Base-by-base conservation (phyloP, 2,113 vertebrate species). In the Poecilia latipinna region DNA sequence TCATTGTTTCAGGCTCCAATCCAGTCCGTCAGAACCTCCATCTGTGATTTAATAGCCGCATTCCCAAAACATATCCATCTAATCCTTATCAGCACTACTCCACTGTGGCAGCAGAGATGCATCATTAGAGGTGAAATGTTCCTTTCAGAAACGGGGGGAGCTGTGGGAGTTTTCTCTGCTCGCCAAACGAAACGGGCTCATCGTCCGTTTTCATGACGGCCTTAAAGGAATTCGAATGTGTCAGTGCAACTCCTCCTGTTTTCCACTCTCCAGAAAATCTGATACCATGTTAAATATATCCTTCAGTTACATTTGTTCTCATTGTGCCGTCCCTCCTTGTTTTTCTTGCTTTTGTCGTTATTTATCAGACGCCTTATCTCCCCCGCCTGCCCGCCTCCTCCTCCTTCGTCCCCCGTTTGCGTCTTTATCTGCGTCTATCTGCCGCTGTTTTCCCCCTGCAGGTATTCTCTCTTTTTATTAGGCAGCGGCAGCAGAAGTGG, bases 381-480 rank as follows among this genome's bases (percentile, higher is more conserved):
- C 39, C 65, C 76, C 66, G 81, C 71, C 63, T 1, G 28, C 74
- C 77, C 70, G 74, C 60, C 42, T 44, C 13, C 82, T 68, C 67
- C 75, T 57, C 76, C 72, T 84, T 35, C 69, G 72, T 70, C 86
- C 79, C 74, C 79, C 65, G 78, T 79, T 86, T 79, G 63, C 64
- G 17, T 82, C 69, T 74, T 89, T 88, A 90, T 90, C 90, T 31
- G 69, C 6, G 19, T 72, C 74, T 57, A 83, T 90, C 80, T 78
- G 74, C 80, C 69, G 82, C 79, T 32, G 24, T 67, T 88, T 19
- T 77, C 78, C 82, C 87, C 70, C 65, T 79, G 84, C 81, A 82
- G 85, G 84, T 89, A 77, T 64, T 89, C 54, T 82, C 85, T 88
- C 54, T 82, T 86, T 88, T 88, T 86, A 82, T 78, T 76, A 74